Percentiles rank a stretch among this genome's conserved stretches.
These are phyloP conservation scores for Nasonovia ribisnigri DNA, from an alignment of 2,888 invertebrate species.

Conservation along the genomic window DNA sequence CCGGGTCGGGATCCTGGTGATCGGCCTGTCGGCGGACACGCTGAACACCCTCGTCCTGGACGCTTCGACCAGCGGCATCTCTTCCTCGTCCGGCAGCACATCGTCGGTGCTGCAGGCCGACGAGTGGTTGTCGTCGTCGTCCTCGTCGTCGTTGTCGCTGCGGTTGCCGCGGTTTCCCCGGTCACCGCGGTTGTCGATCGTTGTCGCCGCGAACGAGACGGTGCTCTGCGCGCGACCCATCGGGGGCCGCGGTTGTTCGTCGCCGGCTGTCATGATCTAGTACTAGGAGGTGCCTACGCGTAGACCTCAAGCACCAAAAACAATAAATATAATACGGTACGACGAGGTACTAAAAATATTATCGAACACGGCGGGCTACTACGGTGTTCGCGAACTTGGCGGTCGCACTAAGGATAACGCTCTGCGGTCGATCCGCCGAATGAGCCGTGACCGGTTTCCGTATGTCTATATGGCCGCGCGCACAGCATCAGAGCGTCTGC, in stretches of 20 bases:
- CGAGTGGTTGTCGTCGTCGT: neutral
- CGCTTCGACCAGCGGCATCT: slow-evolving; percentile 67
- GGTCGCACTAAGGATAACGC: neutral
- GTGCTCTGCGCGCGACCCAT: slow-evolving; percentile 30
- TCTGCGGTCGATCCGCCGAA: neutral
- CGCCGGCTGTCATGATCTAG: neutral
- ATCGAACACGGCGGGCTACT: neutral
- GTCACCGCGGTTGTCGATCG: neutral
- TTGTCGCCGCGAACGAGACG: slow-evolving; percentile 34
- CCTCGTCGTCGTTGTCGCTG: neutral
- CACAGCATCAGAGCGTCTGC: neutral
- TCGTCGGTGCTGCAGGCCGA: neutral
- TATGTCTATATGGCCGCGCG: neutral
- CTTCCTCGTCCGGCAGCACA: neutral
- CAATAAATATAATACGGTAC: neutral
- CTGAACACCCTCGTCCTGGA: slow-evolving; percentile 71
- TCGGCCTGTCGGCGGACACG: slow-evolving; percentile 69
- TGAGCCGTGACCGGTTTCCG: neutral
- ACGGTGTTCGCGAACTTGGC: neutral
- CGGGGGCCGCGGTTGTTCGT: neutral
- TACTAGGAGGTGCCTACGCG: no score
- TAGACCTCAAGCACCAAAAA: no score
- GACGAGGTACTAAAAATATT: neutral
- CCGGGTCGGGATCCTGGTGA: slow-evolving; percentile 71
- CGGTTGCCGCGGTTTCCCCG: neutral